A percentile compares a stretch with the other conserved stretches of the same genome.
Evolutionary conservation across 2,113 vertebrate species (phyloP).

Genomic region (Odobenus rosmarus): DNA sequence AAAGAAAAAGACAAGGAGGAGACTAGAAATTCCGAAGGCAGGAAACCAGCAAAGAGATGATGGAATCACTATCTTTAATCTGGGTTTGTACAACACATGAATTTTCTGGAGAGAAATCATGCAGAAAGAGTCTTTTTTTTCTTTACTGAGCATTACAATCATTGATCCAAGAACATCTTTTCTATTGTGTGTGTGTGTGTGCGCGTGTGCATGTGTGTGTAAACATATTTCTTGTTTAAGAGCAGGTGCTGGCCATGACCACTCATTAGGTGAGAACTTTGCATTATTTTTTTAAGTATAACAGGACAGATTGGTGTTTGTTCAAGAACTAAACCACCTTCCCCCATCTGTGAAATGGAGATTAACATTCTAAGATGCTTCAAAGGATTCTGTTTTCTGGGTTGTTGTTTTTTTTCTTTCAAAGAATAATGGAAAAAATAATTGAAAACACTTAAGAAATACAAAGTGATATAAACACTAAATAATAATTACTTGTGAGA

Average conservation of each 20-base stretch:
- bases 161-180: neutral
- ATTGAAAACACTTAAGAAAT: constrained; percentile 57
- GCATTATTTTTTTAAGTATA: constrained; percentile 11
- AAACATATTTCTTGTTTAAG: neutral
- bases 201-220: neutral
- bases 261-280: neutral
- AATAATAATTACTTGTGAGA: constrained; percentile 72
- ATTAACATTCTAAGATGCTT: constrained; percentile 22
- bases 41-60: neutral
- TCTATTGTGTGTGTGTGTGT: neutral
- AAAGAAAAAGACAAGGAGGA: neutral
- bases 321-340: constrained; percentile 10
- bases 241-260: neutral
- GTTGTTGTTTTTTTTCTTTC: neutral
- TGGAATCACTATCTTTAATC: neutral
- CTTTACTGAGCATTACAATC: neutral
- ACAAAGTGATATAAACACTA: constrained; percentile 60
- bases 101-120: neutral
- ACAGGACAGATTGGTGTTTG: neutral
- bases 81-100: neutral
- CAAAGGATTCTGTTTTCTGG: constrained; percentile 18
- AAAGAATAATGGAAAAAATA: constrained; percentile 56
- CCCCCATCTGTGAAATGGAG: constrained; percentile 37
- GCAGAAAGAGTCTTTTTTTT: neutral
- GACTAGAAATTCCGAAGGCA: neutral